Evolutionary conservation across 2,113 vertebrate genomes (phyloP), one percentile per base, ranked within the genome.

Genomic region (Perccottus glenii): DNA sequence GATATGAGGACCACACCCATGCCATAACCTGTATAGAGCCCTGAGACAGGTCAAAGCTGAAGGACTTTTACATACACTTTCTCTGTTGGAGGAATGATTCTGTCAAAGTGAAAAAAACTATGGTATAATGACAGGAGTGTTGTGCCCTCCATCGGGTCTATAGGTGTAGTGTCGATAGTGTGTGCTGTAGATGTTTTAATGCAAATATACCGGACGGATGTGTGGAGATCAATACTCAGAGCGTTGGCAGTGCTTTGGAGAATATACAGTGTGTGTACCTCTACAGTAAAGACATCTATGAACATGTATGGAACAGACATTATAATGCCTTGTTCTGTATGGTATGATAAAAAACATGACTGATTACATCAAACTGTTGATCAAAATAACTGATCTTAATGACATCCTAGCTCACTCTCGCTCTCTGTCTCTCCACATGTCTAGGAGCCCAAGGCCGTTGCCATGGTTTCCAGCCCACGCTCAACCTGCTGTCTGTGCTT

Each of bases 401-500:
- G 59, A 78, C 52, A 72, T 75, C 61, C 56, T 53, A 65, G 45
- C 49, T 43, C 55, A 68, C 38, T 75, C 49, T 68, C 40, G 66
- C n/a, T 49, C 56, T 53, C 14, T 75, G 50, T 76, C 71, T 44
- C 52, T 71, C 60, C 27, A 64, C 67, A 68, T 79, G 59, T 86
- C 77, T 78, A 61, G 49, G 60, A 81, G 69, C 64, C 67, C 82
- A 81, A 81, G 84, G 85, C 77, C 73, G 81, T 90, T 75, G 67
- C 79, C 83, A 88, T 89, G 77, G 89, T 86, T 88, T 68, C 78
- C 80, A 82, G 66, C 89, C 87, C 80, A 90, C 87, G 63, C 85
- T 85, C 78, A 85, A 75, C 78, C 77, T 84, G 80, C 83, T 71
- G 80, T 85, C 85, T 88, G 87, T 84, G 86, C 80, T 87, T 82